Percentiles rank a stretch among this genome's conserved stretches.
phyloP scores from a whole-genome alignment of 1,140 invertebrate species.

The Conus ventricosus region DNA sequence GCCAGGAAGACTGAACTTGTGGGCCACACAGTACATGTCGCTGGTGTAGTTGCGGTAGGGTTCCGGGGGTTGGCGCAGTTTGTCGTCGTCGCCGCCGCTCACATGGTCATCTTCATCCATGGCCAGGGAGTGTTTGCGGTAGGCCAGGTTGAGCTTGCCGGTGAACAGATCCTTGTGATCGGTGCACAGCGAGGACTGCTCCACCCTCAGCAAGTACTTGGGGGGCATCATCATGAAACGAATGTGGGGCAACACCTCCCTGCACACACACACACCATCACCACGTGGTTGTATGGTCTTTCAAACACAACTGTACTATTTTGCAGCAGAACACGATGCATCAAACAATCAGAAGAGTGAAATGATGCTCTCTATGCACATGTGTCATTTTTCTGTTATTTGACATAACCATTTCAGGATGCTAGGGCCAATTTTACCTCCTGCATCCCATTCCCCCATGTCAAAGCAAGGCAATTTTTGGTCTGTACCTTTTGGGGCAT shows the following conservation, averaged over 20 bases:
- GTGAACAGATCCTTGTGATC: constrained; percentile 54
- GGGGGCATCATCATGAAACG: constrained; percentile 68
- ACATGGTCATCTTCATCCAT: constrained; percentile 42
- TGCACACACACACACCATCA: not conserved
- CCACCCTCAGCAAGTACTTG: constrained; percentile 60
- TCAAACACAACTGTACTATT: too few relatives aligned
- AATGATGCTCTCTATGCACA: too few relatives aligned
- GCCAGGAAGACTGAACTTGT: constrained; percentile 52
- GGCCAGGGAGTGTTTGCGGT: constrained; percentile 63
- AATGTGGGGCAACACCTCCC: constrained; percentile 60
- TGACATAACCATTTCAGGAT: too few relatives aligned
- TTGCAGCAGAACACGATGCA: too few relatives aligned
- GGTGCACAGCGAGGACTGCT: constrained; percentile 56
- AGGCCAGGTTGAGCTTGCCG: constrained; percentile 59
- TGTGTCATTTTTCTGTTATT: too few relatives aligned
- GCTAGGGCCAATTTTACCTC: too few relatives aligned
- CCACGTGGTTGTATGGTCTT: not conserved
- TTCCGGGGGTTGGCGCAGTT: constrained; percentile 37
- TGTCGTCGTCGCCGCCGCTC: too few relatives aligned
- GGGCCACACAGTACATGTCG: constrained; percentile 53
- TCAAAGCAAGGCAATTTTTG: too few relatives aligned
- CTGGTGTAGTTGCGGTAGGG: constrained; percentile 61
- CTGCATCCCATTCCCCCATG: too few relatives aligned
- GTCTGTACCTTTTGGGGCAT: too few relatives aligned
- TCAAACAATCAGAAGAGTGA: too few relatives aligned